phyloP scores from a whole-genome alignment of 1,140 invertebrate genomes.

The Brachionus sp. region DNA sequence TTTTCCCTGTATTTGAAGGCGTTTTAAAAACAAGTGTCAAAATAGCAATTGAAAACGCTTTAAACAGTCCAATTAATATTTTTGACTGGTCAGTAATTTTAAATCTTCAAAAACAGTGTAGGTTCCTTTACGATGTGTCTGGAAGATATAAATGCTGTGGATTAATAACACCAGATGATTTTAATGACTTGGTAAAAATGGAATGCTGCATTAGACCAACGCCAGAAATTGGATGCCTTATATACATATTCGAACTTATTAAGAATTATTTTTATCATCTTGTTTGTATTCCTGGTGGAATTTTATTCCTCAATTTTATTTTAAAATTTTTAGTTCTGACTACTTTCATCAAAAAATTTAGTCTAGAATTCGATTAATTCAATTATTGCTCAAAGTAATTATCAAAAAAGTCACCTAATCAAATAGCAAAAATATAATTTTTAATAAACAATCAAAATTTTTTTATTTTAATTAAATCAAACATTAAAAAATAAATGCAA shows the following conservation, averaged over 20 bases:
- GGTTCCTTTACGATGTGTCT: neutral
- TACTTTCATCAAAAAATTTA: neutral
- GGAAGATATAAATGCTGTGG: neutral
- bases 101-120: slow-evolving; percentile 14
- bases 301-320: slow-evolving; percentile 1
- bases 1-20: neutral
- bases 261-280: neutral
- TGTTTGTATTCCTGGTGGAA: neutral
- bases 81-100: neutral
- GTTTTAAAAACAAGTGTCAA: neutral
- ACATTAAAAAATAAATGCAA: too few species aligned
- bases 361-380: neutral
- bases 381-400: neutral
- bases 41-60: neutral
- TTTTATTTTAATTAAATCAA: too few species aligned
- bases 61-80: neutral
- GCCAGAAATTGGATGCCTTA: neutral
- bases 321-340: neutral
- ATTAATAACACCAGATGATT: neutral
- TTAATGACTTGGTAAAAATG: slow-evolving; percentile 1
- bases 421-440: too few species aligned
- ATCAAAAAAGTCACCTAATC: too few species aligned
- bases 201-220: neutral
- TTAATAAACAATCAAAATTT: too few species aligned
- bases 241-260: neutral